phyloP scores from a whole-genome alignment of 2,113 vertebrate species.

The Indri indri region DNA sequence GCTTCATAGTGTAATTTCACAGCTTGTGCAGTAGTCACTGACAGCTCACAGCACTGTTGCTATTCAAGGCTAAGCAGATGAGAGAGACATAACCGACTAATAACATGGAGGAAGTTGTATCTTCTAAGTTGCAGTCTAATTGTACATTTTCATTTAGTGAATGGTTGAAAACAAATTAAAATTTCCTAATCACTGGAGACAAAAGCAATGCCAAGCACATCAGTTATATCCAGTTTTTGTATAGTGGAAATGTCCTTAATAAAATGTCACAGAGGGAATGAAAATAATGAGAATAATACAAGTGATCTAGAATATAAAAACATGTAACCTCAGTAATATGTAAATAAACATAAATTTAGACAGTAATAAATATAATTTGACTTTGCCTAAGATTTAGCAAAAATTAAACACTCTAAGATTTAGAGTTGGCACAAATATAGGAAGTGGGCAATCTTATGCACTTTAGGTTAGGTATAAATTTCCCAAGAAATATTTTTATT shows the following conservation, averaged over 20 bases:
- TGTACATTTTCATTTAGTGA: conserved; percentile 52
- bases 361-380: background rate
- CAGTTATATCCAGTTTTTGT: background rate
- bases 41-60: background rate
- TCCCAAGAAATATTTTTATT: background rate
- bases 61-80: conserved; percentile 45
- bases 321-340: background rate
- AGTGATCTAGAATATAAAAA: background rate
- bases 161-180: conserved; percentile 46
- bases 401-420: background rate
- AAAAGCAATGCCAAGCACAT: background rate
- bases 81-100: conserved; percentile 36
- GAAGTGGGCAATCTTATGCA: background rate
- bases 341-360: background rate
- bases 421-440: background rate
- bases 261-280: conserved; percentile 36
- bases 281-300: background rate
- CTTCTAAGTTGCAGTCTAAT: conserved; percentile 48
- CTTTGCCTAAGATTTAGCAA: background rate
- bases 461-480: background rate
- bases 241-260: background rate
- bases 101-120: background rate
- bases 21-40: background rate
- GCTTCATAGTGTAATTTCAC: background rate
- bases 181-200: conserved; percentile 56